A percentile compares a stretch with the other conserved stretches of the same genome.
These are phyloP conservation scores for Aurelia sp. DNA, from an alignment of 30 jellyfish, hydroid and myxozoan species.

Conservation along the genomic window DNA sequence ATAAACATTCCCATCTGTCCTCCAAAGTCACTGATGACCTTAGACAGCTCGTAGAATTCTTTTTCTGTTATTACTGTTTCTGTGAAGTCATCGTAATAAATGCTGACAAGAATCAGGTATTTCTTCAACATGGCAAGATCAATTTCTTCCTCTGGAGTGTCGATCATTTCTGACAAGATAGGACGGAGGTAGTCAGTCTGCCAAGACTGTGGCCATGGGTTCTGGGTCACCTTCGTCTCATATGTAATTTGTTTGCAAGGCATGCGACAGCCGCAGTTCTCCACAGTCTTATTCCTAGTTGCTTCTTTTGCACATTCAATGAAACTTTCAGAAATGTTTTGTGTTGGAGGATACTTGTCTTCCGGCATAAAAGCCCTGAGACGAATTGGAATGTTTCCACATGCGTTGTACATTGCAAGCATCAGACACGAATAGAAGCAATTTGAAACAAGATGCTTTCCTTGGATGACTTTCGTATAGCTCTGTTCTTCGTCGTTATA, in stretches of 20 bases:
- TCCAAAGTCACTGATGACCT: slow-evolving; percentile 1
- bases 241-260: slow-evolving; percentile 3
- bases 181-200: neutral
- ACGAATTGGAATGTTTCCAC: slow-evolving; percentile 1
- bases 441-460: neutral
- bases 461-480: neutral
- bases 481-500: neutral
- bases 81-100: slow-evolving; percentile 13
- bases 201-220: slow-evolving; percentile 28
- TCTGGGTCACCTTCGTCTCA: neutral
- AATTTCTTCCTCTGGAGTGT: neutral
- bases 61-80: neutral
- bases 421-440: slow-evolving; percentile 22
- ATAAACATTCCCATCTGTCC: slow-evolving; percentile 12
- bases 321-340: neutral
- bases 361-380: neutral
- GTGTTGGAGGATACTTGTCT: neutral
- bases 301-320: neutral
- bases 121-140: neutral
- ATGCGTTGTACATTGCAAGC: neutral
- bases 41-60: neutral
- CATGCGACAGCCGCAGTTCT: slow-evolving; percentile 1
- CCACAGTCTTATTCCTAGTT: neutral
- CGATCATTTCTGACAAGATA: neutral
- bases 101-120: neutral